phyloP scores from a whole-genome alignment of 1,140 invertebrate species.

The Diorhabda sublineata region DNA sequence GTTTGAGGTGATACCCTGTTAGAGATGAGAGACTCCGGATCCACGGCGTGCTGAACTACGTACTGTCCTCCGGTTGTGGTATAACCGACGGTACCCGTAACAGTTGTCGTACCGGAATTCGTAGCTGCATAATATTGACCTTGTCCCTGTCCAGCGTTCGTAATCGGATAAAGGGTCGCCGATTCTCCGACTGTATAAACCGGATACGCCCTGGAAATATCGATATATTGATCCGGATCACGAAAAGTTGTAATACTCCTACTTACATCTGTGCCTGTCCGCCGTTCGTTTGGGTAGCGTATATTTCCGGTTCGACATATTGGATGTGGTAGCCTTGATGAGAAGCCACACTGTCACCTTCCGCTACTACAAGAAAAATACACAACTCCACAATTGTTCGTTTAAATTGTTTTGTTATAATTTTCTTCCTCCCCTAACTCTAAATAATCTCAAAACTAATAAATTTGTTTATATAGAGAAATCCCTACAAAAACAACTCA shows the following conservation, averaged over 20 bases:
- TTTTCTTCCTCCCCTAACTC: too few relatives aligned
- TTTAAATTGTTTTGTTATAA: too few relatives aligned
- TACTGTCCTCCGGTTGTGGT: conserved; percentile 55
- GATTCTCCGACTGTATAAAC: conserved; percentile 78
- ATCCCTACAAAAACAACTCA: too few relatives aligned
- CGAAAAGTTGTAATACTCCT: background rate
- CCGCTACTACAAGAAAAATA: conserved; percentile 46
- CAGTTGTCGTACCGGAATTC: conserved; percentile 53
- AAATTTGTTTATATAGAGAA: too few relatives aligned
- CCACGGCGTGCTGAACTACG: conserved; percentile 57
- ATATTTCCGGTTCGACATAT: conserved; percentile 64
- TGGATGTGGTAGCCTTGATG: conserved; percentile 62
- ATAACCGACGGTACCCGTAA: conserved; percentile 57
- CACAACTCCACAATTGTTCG: background rate
- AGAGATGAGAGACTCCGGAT: conserved; percentile 49
- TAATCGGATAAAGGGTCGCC: conserved; percentile 64
- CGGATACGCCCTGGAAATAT: conserved; percentile 67
- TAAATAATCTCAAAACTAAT: too few relatives aligned
- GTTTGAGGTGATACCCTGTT: conserved; percentile 64
- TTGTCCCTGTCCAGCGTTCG: conserved; percentile 48
- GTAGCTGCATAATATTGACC: conserved; percentile 60
- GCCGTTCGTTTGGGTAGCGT: conserved; percentile 47
- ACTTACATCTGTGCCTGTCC: conserved; percentile 65
- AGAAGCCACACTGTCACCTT: conserved; percentile 49
- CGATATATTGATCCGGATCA: background rate